Base-by-base conservation (phyloP, 1,140 invertebrate genomes). In the Pseudomyrmex sp. region DNA sequence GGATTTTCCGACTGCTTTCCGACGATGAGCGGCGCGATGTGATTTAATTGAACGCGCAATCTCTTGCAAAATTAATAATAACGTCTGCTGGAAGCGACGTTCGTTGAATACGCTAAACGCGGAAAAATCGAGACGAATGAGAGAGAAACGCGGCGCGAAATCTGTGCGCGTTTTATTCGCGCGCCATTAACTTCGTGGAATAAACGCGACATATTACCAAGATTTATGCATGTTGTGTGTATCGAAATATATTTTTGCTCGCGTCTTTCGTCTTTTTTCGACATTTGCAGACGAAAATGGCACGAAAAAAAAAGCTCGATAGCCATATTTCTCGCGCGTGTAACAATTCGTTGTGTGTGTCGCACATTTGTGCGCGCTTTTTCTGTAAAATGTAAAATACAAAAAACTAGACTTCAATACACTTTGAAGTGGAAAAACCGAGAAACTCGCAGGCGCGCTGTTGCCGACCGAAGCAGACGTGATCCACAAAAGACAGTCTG, bases 31-130 rank as follows among this genome's bases (percentile, higher is more conserved):
- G 26, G 35, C 35, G 35, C 8, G 26, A 5, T 12, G 26, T 59
- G 48, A 46, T 80, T 80, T 59, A 80, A 80, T 80, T 70, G 23
- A 23, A 56, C 48, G 48, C 12, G 48, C 23, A 50, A 72, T 72
- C n/a, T 68, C 7, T 35, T 10, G 46, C 7, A 15, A 58, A 26
- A 58, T 5, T 35, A 35, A 35, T 7, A 26, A 35, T 58, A 59
- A 70, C n/a, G 23, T 13, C 5, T 8, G 23, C n/a, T 15, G 9
- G 8, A 18, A 10, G 23, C 20, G 23, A 69, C 54, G 18, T 70
- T 15, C 3, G 20, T 8, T 44, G n/a, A 48, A 70, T 20, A 9
- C 35, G 35, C 1, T 18, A 12, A 66, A 23, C 20, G 12, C n/a
- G 5, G 3, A n/a, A 72, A 56, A 68, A 62, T 62, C 12, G 50